Evolutionary conservation across 2,113 vertebrate genomes (phyloP), one percentile per base, ranked within the genome.

Genomic region (Corvus hawaiiensis): DNA sequence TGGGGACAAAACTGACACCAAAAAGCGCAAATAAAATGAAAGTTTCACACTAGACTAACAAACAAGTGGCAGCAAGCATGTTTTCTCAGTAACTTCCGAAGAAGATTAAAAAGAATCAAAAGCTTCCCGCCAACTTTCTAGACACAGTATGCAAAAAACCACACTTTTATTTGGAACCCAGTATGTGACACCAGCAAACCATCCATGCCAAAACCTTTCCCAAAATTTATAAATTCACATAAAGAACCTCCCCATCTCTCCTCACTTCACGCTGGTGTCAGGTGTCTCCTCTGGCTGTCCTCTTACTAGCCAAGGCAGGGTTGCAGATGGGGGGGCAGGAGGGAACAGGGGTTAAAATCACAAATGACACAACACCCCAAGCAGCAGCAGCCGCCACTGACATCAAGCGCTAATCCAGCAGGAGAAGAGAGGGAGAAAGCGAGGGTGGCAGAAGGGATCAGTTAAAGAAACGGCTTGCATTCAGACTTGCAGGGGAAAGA

Each of bases 401-500:
- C 95, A 98, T 97, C 95, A 97, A 98, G 97, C 15, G 8, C 91
- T 98, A 98, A 97, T 98, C 94, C 97, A 96, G 86, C 71, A 76
- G 89, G 51, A 83, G 56, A 90, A 63, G 77, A 96, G 95, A 93
- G 66, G 67, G 75, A 93, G 82, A 96, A 97, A 97, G 95, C 37
- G 3, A 97, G 93, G 96, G 96, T 93, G 95, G 96, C 96, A 96
- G 97, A 98, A 97, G 89, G 96, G 97, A 98, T 98, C 97, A 98
- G 97, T 87, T 97, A 96, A 97, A 96, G 95, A 96, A 98, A 97
- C 11, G 44, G 95, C 97, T 97, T 98, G 96, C 97, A 98, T 98
- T 98, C 97, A 98, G 96, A 96, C 94, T 98, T 84, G 61, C 92
- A 95, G 97, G 96, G 98, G 97, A 98, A 98, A 97, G 97, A 98